phyloP scores from a whole-genome alignment of 1,140 invertebrate species.

The Phocides pigmalion region DNA sequence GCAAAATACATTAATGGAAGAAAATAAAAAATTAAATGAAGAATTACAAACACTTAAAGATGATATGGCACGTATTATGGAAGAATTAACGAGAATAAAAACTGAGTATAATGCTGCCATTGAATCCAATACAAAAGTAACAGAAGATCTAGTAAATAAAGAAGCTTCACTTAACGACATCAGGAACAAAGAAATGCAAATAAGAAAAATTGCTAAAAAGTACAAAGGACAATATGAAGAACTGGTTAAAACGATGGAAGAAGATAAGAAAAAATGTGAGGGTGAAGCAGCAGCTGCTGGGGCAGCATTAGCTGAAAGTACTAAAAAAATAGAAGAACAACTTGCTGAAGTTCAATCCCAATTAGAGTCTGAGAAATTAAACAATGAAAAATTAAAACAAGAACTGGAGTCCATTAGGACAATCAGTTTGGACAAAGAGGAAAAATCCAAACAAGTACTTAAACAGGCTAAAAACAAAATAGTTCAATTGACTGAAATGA shows the following conservation, averaged over 20 bases:
- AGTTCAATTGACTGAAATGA: constrained; percentile 87
- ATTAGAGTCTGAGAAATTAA: constrained; percentile 84
- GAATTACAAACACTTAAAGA: constrained; percentile 76
- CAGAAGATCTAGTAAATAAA: constrained; percentile 88
- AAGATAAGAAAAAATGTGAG: constrained; percentile 85
- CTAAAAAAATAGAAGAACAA: constrained; percentile 80
- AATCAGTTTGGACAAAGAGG: constrained; percentile 87
- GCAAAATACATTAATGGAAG: constrained; percentile 76
- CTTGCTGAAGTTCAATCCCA: constrained; percentile 87
- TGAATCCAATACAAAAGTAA: constrained; percentile 86
- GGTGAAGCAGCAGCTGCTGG: constrained; percentile 72
- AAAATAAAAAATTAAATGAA: constrained; percentile 84
- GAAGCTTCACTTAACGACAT: constrained; percentile 89
- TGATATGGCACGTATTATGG: constrained; percentile 80
- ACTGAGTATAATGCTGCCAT: constrained; percentile 83
- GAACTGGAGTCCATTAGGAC: constrained; percentile 89
- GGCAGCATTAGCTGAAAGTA: constrained; percentile 63
- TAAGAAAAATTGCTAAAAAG: constrained; percentile 95
- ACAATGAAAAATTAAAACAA: constrained; percentile 87
- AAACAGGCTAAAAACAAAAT: constrained; percentile 90
- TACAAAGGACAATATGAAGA: constrained; percentile 95
- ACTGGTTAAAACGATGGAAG: constrained; percentile 86
- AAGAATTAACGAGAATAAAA: constrained; percentile 85
- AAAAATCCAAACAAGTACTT: constrained; percentile 89
- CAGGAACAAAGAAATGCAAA: constrained; percentile 91